Base-by-base conservation (phyloP, 2,888 invertebrate species). In the Cataglyphis livida region DNA sequence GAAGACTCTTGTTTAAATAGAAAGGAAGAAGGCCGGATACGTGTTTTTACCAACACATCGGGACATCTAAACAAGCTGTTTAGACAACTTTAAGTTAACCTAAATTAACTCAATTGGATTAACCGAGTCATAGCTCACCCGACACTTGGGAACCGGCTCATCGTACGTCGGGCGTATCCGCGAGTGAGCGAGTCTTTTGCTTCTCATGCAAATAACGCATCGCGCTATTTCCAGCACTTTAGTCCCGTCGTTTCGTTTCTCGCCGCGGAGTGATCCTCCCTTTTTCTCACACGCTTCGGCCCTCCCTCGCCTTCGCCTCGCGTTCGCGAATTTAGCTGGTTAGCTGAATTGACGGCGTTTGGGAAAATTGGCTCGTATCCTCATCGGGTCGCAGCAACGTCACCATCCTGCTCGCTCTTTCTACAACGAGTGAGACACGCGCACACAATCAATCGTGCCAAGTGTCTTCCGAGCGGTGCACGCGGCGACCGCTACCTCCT, bases 51-150 rank as follows among this genome's bases (percentile, higher is more conserved):
- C 86, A 91, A 93, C 92, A 91, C 92, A 92, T 92, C 92, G 91
- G 90, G 90, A 91, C 91, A 90, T 90, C 93, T 94, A 94, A 94
- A 94, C 93, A 93, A 93, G 92, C 93, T 94, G 94, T 94, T 94
- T 94, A 94, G 94, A 93, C 93, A 94, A 94, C 94, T 94, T 94
- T 92, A 94, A 94, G 94, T 94, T 94, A 94, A 94, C 94, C 94
- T 91, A 91, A 94, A 94, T 94, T 94, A 93, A 93, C 92, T 93
- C 93, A 94, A 94, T 94, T 94, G 92, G 92, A 94, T 94, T 94
- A 94, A 94, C 92, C 92, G 92, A 92, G 93, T 91, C 92, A 92
- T 90, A 92, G 93, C 90, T 92, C 92, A 92, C 92, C 92, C 93
- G 92, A 94, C 93, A 94, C 94, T 94, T 94, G 94, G 94, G 94